Evolutionary conservation across 1,140 invertebrate species (phyloP).

Genomic region (Pteromalus puparum): DNA sequence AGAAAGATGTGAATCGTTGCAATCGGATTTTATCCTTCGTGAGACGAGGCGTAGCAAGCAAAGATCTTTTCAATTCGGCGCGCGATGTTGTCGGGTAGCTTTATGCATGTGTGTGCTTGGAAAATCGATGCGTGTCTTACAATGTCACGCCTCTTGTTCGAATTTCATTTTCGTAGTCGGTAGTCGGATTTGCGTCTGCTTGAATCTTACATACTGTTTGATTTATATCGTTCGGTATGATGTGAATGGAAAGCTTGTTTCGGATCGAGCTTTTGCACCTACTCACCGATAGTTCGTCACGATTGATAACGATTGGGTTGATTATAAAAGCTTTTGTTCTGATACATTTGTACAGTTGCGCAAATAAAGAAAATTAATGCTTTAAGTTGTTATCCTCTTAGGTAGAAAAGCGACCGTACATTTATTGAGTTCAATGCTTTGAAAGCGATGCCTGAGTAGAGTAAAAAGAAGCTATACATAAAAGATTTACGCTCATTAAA

Average conservation of each 20-base stretch:
- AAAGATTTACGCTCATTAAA: conserved; percentile 38
- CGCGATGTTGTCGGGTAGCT: neutral
- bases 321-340: no score
- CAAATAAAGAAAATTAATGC: neutral
- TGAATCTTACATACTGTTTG: neutral
- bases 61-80: neutral
- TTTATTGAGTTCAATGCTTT: neutral
- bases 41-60: neutral
- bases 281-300: no score
- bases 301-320: no score
- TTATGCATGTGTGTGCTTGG: neutral
- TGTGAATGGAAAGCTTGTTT: no score
- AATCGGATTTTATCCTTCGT: conserved; percentile 35
- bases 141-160: neutral
- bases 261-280: no score
- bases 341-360: no score
- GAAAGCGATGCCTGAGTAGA: neutral
- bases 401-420: neutral
- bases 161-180: no score
- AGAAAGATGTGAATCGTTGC: conserved; percentile 26
- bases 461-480: neutral
- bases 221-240: no score
- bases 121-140: neutral
- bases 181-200: neutral
- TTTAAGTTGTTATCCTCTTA: neutral